phyloP scores from a whole-genome alignment of 2,888 invertebrate species.

The Metalampra italica region DNA sequence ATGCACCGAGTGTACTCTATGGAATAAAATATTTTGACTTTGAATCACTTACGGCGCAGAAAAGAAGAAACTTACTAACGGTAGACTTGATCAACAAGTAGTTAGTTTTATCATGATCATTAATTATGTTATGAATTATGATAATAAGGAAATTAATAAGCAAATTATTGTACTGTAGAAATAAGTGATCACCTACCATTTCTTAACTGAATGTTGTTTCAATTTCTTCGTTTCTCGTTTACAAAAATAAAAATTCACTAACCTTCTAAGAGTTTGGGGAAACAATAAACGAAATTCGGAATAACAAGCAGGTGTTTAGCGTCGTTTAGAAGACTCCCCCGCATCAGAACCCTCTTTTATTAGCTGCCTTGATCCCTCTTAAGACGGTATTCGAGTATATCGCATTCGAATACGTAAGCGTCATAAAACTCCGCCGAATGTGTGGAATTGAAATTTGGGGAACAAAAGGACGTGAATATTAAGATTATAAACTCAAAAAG shows the following conservation, averaged over 20 bases:
- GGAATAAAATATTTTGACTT: too few relatives aligned
- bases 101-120: too few relatives aligned
- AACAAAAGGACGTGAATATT: constrained; percentile 16
- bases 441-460: constrained; percentile 27
- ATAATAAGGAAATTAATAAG: too few relatives aligned
- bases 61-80: too few relatives aligned
- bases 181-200: too few relatives aligned
- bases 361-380: constrained; percentile 38
- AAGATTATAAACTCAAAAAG: not conserved
- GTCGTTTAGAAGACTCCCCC: constrained; percentile 25
- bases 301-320: constrained; percentile 42
- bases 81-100: too few relatives aligned
- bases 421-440: constrained; percentile 31
- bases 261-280: not conserved
- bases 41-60: too few relatives aligned
- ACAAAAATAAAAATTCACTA: constrained; percentile 1
- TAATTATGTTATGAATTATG: too few relatives aligned
- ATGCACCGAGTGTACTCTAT: too few relatives aligned
- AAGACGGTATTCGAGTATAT: constrained; percentile 29
- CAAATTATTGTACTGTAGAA: too few relatives aligned
- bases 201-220: too few relatives aligned
- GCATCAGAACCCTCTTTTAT: constrained; percentile 34
- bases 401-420: constrained; percentile 27
- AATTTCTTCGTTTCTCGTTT: too few relatives aligned
- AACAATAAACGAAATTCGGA: constrained; percentile 18